Evolutionary conservation across 1,140 invertebrate species (phyloP), one percentile per base, ranked within the genome.

Genomic region (Zeugodacus cucurbitae): DNA sequence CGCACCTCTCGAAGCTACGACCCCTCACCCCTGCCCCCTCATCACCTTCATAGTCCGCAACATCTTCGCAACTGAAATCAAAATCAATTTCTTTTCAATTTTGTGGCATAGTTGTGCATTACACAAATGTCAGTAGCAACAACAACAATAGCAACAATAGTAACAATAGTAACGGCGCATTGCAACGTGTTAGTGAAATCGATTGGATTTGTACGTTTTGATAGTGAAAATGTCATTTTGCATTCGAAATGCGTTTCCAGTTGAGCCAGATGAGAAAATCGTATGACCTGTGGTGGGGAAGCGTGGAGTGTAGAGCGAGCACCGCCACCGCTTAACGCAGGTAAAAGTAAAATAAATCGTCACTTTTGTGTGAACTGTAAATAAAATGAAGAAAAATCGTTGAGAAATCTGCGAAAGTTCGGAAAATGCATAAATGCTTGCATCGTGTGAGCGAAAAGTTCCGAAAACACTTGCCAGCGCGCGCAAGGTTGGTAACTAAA

Each of bases 51-150:
- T 54, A 11, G 1, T 54, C 48, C 2, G 14, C 10, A 11, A 10
- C 74, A 54, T 26, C 74, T 82, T 26, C 41, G 41, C 0, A 59
- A 8, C 58, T 59, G n/a, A 82, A 82, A 82, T 82, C 74, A 82
- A 44, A 82, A 82, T 82, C 74, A 82, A 82, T 82, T 82, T 37
- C 74, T 82, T 82, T 82, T 82, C 74, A 82, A 82, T 82, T 82
- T 82, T 82, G 74, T 48, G 74, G 74, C 67, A 41, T 74, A 37
- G 67, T 32, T 34, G 32, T 32, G 67, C 67, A 74, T 74, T 82
- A 82, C 74, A 48, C 37, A 26, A 82, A 29, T n/a, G n/a, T n/a
- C n/a, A n/a, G n/a, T 3, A 48, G 26, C 74, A 82, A 82, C 74
- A 82, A 82, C 22, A 10, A 82, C 3, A 82, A 14, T 37, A n/a